Conservation (phyloP, 2,888 invertebrate genomes). For the Pachycephus smyrnensis region DNA sequence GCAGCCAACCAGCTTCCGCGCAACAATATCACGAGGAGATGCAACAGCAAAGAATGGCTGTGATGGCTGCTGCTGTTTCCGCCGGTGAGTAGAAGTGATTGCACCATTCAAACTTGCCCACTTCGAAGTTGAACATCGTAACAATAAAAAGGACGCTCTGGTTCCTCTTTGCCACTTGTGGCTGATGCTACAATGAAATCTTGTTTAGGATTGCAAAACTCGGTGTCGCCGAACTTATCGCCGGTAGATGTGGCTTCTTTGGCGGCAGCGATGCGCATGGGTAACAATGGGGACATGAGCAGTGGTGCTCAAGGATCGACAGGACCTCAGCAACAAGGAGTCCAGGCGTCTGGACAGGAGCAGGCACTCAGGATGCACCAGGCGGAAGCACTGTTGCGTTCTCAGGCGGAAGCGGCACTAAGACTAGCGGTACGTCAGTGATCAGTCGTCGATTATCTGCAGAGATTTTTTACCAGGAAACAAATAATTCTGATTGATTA, state of each 20-base stretch:
- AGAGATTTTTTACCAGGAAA: not conserved
- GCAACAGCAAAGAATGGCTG: constrained; percentile 72
- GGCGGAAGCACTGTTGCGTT: constrained; percentile 83
- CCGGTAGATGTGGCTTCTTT: constrained; percentile 64
- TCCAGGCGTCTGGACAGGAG: constrained; percentile 60
- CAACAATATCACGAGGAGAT: constrained; percentile 69
- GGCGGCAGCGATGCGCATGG: constrained; percentile 68
- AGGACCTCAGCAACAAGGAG: constrained; percentile 60
- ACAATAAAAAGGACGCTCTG: not conserved
- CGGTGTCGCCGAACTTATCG: constrained; percentile 64
- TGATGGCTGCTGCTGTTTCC: constrained; percentile 65
- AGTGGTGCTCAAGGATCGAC: constrained; percentile 61
- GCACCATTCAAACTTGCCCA: constrained; percentile 41
- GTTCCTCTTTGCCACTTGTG: not conserved
- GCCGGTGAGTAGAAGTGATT: constrained; percentile 53
- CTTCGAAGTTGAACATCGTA: not conserved
- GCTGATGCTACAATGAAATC: not conserved
- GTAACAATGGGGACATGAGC: constrained; percentile 65
- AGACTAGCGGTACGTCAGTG: constrained; percentile 76
- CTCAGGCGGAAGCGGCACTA: constrained; percentile 87
- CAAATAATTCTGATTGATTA: constrained; percentile 23
- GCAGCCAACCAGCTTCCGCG: constrained; percentile 61
- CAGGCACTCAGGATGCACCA: constrained; percentile 77
- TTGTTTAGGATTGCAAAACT: constrained; percentile 58
- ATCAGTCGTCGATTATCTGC: constrained; percentile 39